Evolutionary conservation across 2,888 invertebrate species (phyloP), one percentile per base, ranked within the genome.

Genomic region (Cosmia trapezina): DNA sequence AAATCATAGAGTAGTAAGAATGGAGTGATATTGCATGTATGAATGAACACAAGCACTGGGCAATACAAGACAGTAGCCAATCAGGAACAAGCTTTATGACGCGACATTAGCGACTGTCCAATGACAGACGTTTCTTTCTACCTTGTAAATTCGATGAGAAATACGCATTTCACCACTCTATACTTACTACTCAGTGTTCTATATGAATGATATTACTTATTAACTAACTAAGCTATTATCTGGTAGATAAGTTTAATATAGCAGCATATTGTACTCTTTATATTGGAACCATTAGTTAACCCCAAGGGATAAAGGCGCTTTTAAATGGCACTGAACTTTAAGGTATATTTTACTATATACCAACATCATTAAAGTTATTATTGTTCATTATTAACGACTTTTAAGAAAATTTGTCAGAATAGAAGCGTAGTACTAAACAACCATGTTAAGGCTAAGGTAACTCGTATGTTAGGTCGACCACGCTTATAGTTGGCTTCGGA

Each of bases 191-290:
- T 76, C 22, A 28, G 8, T 49, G 8, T 33, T 66, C 4, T 17
- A 22, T 19, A 65, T 43, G 1, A 45, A 62, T 75, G 12, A 70
- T 19, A 14, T 69, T 47, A 41, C 45, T 57, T 78, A 75, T 14
- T 28, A 8, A 47, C n/a, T 75, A 61, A 47, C 14, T 68, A 68
- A 47, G 22, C 47, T 54, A 60, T 33, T 28, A 54, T 12, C 33
- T 69, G 53, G 49, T 49, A 47, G 56, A 66, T 62, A 47, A 43
- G 37, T 43, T 51, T 28, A 41, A 61, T 62, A 8, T 49, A 62
- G 28, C 51, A 57, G 49, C 45, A 22, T 70, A 70, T 70, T 76
- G 61, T 78, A 70, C 70, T 77, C 28, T 78, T 62, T 33, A 22
- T 28, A 51, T 77, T 75, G 69, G 69, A 49, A 61, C 69, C 68